These are phyloP conservation scores for Perdita meconis DNA, from an alignment of 2,888 invertebrate genomes.

Conservation along the genomic window DNA sequence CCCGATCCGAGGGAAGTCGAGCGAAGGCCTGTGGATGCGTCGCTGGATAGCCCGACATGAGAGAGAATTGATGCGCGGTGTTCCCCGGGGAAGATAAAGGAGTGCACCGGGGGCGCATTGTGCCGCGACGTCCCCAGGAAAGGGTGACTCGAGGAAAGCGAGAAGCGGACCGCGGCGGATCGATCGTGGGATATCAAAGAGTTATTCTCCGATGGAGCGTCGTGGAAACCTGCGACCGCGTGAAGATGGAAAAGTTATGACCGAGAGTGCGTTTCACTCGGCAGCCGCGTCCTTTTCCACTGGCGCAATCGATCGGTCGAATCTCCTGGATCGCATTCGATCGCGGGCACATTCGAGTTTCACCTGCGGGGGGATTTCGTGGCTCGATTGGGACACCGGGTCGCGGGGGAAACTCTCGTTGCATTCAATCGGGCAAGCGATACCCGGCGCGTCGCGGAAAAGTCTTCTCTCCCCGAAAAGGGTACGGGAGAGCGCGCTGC, in stretches of 20 bases:
- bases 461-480: constrained; percentile 32
- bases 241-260: constrained; percentile 41
- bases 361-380: constrained; percentile 18
- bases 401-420: not conserved
- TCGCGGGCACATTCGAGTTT: constrained; percentile 47
- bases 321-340: constrained; percentile 31
- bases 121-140: not conserved
- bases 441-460: constrained; percentile 14
- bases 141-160: constrained; percentile 42
- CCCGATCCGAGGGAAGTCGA: constrained; percentile 45
- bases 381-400: not conserved
- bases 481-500: constrained; percentile 23
- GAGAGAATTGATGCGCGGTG: constrained; percentile 67
- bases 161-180: constrained; percentile 28
- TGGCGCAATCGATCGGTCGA: constrained; percentile 25
- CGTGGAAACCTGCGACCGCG: constrained; percentile 28
- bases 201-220: constrained; percentile 50
- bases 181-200: constrained; percentile 48
- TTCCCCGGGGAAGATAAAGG: constrained; percentile 14
- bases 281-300: constrained; percentile 11
- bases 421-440: not conserved
- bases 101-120: constrained; percentile 14
- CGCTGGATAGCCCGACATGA: constrained; percentile 56
- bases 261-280: constrained; percentile 22
- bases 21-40: constrained; percentile 50